phyloP scores from a whole-genome alignment of 2,113 vertebrate species.

The Hyperoodon ampullatus region DNA sequence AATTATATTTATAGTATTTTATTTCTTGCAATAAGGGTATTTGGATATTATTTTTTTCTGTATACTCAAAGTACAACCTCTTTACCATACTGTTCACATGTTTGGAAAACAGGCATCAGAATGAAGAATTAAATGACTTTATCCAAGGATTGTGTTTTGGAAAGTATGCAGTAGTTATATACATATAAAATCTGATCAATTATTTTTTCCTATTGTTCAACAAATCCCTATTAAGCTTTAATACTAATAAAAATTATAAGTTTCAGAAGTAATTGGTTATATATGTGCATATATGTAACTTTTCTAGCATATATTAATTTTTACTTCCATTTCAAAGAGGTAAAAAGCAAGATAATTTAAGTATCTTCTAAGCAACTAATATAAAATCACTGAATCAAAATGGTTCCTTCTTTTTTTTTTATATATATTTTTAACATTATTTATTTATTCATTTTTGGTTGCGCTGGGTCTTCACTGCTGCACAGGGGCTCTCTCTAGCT shows the following conservation, averaged over 20 bases:
- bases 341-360: neutral
- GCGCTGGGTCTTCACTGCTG: accelerated
- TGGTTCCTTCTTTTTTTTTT: neutral
- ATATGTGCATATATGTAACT: neutral
- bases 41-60: neutral
- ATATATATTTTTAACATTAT: too few relatives aligned
- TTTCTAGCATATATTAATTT: neutral
- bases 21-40: neutral
- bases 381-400: neutral
- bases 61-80: neutral
- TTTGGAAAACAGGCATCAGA: neutral
- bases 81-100: neutral
- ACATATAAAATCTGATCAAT: neutral
- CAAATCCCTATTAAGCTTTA: neutral
- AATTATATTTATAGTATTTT: neutral
- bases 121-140: neutral
- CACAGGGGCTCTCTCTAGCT: too few relatives aligned
- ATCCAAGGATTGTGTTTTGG: neutral
- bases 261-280: neutral
- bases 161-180: neutral
- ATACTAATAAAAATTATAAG: neutral
- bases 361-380: neutral
- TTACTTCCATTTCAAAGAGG: neutral
- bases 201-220: neutral
- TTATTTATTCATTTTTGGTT: too few relatives aligned